Conservation (phyloP, 2,888 invertebrate species). For the Zele albiditarsus region DNA sequence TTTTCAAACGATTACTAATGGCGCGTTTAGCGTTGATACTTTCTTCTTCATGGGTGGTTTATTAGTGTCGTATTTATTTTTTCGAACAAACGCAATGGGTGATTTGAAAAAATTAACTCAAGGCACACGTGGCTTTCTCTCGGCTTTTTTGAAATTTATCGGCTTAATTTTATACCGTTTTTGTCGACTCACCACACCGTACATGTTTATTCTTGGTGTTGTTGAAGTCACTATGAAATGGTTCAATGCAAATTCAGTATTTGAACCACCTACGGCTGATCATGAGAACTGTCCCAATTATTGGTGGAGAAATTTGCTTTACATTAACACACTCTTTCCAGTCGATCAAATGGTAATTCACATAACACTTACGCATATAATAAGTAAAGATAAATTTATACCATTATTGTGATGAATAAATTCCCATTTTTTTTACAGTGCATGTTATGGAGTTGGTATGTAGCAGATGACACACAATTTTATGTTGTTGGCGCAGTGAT, state of each 20-base stretch:
- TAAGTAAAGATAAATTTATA: slow-evolving; percentile 4
- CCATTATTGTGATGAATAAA: not conserved
- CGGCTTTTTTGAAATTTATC: slow-evolving; percentile 76
- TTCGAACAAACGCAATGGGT: slow-evolving; percentile 77
- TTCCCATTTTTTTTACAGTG: slow-evolving; percentile 76
- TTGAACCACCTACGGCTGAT: slow-evolving; percentile 88
- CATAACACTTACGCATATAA: no score
- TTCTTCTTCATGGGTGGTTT: slow-evolving; percentile 79
- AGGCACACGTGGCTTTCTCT: slow-evolving; percentile 66
- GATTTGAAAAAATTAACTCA: slow-evolving; percentile 76
- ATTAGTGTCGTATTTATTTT: slow-evolving; percentile 89
- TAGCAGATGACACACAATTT: slow-evolving; percentile 91
- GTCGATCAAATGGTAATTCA: slow-evolving; percentile 86
- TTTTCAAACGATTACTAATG: slow-evolving; percentile 72
- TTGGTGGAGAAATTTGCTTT: slow-evolving; percentile 92
- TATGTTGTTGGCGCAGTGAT: slow-evolving; percentile 88
- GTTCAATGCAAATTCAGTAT: slow-evolving; percentile 86
- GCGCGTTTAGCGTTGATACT: slow-evolving; percentile 72
- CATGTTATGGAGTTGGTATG: slow-evolving; percentile 94
- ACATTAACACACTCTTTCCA: slow-evolving; percentile 89
- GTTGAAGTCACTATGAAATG: slow-evolving; percentile 92
- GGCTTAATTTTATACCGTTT: slow-evolving; percentile 83
- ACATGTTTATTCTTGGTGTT: slow-evolving; percentile 87
- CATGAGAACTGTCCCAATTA: slow-evolving; percentile 87
- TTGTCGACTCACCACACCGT: slow-evolving; percentile 84